Evolutionary conservation across 2,797 vertebrate species (phyloP), one percentile per base, ranked within the genome.

Genomic region (Semotilus atromaculatus): DNA sequence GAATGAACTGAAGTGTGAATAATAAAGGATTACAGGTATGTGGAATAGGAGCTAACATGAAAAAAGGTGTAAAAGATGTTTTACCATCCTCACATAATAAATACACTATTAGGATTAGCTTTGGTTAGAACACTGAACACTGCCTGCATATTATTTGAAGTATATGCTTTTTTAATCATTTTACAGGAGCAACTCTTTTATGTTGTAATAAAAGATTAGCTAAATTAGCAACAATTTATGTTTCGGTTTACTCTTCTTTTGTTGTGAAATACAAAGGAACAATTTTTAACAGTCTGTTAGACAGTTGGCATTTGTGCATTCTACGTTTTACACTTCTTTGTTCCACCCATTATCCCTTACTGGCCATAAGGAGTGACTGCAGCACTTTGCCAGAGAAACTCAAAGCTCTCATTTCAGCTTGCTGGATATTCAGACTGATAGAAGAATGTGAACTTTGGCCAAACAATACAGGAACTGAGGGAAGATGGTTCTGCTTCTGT

Each of bases 391-490:
- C 76, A 64, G 31, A 60, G 74, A 77, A 77, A 40, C 55, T 40
- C 75, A 62, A 62, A 77, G 38, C 36, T 77, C 75, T 19, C 10
- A 31, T 66, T 48, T 67, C 62, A 80, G 43, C 7, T 51, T 80
- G 34, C 21, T 34, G 60, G 29, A 51, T 67, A 80, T 80, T 7
- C 43, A 80, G 19, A 67, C 43, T 67, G 13, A 51, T 31, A 36
- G 62, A 29, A 48, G 77, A 80, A 80, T 23, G 26, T 66, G 62
- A 80, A 51, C 77, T 48, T 66, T 67, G 19, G 60, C 26, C 38
- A 66, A n/a, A 66, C 19, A 64, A 66, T 48, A 48, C 26, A 79
- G 76, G 60, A 66, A 21, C 60, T 31, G 11, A 45, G 19, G 66
- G 26, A 48, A 66, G 26, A 48, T 66, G 40, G 13, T 60, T 75